Percentiles rank a stretch among this genome's conserved stretches.
Conservation (phyloP, 23 tunicate genomes). For the Clavelina lepadiformis region DNA sequence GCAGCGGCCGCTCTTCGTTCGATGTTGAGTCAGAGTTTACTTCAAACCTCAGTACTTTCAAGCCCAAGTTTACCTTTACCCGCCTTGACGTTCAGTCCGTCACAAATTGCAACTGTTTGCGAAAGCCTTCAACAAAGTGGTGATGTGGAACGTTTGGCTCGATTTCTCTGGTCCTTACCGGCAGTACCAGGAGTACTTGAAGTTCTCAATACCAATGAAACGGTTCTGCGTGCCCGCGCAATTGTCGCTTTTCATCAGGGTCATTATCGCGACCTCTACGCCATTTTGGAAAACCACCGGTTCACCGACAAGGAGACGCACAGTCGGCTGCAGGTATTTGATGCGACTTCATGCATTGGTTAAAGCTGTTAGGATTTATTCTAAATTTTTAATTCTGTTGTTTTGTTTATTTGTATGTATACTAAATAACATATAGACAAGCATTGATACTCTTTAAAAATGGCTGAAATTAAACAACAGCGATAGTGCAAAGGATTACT, state of each 20-base stretch:
- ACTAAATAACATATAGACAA: neutral
- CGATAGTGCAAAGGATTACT: neutral
- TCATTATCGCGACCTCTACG: conserved; percentile 73
- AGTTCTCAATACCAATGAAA: conserved; percentile 75
- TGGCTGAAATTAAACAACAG: neutral
- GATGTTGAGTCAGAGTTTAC: conserved; percentile 30
- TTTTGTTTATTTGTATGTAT: neutral
- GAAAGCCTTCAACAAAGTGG: conserved; percentile 79
- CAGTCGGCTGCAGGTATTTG: conserved; percentile 52
- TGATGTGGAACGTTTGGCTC: conserved; percentile 81
- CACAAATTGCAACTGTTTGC: conserved; percentile 84
- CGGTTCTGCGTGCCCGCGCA: conserved; percentile 75
- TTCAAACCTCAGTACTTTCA: neutral
- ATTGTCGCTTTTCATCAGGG: conserved; percentile 93
- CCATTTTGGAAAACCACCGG: conserved; percentile 76
- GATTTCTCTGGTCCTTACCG: conserved; percentile 96
- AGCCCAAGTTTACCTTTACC: conserved; percentile 42
- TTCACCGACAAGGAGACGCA: conserved; percentile 66
- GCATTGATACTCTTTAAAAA: too few relatives aligned
- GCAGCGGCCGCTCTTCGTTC: conserved; percentile 37
- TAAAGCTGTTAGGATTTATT: too few relatives aligned
- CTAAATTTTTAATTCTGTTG: neutral
- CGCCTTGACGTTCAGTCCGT: conserved; percentile 40
- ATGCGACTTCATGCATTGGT: too few relatives aligned
- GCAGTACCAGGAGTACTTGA: conserved; percentile 74